Evolutionary conservation across 2,797 vertebrate genomes (phyloP).

Genomic region (Acestrorhynchus altus): DNA sequence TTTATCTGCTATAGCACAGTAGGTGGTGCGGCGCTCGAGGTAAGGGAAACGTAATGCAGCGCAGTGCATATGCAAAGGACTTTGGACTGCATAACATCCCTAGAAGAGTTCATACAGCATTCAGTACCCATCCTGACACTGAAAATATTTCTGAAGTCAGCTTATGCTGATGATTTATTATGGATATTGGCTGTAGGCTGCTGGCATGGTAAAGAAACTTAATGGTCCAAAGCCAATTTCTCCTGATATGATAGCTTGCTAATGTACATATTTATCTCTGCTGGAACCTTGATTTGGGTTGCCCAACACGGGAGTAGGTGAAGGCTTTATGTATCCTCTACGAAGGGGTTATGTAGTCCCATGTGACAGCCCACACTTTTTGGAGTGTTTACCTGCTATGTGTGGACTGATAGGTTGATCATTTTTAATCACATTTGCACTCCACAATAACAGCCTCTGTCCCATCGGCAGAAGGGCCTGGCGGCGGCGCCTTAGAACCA

Average conservation of each 20-base stretch:
- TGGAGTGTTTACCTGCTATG: constrained; percentile 26
- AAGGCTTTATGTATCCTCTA: constrained; percentile 25
- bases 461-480: constrained; percentile 45
- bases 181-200: constrained; percentile 12
- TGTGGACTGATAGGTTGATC: constrained; percentile 20
- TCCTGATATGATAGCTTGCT: neutral
- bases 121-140: constrained; percentile 9
- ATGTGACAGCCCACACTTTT: constrained; percentile 23
- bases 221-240: neutral
- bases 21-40: constrained; percentile 23
- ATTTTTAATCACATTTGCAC: constrained; percentile 48
- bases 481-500: constrained; percentile 31
- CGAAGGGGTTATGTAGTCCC: constrained; percentile 34
- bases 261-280: neutral
- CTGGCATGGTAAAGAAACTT: constrained; percentile 5
- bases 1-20: constrained; percentile 57
- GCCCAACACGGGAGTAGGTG: neutral
- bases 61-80: constrained; percentile 41
- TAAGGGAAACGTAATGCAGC: constrained; percentile 25
- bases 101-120: constrained; percentile 37
- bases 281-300: neutral
- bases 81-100: constrained; percentile 44
- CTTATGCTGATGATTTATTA: constrained; percentile 14
- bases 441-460: constrained; percentile 41
- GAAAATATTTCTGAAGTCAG: constrained; percentile 18